These are phyloP conservation scores for Ataeniobius toweri DNA, from an alignment of 2,797 vertebrate genomes.

Conservation along the genomic window DNA sequence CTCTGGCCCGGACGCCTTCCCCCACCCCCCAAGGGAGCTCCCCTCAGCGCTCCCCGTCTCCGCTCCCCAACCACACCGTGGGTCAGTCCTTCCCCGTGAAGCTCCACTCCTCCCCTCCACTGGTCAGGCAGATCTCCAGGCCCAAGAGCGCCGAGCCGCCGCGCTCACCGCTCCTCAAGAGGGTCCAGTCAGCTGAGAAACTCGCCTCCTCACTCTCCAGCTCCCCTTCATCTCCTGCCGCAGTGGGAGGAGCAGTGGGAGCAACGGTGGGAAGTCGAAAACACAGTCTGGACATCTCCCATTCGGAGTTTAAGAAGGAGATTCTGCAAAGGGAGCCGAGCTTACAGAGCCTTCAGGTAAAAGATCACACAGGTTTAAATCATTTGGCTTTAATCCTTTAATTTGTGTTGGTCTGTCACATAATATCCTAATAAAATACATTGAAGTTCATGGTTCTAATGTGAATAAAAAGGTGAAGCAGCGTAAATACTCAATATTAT, in stretches of 20 bases:
- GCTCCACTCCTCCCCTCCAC: constrained; percentile 91
- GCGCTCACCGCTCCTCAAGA: constrained; percentile 92
- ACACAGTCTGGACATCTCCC: constrained; percentile 91
- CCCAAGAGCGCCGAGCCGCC: constrained; percentile 94
- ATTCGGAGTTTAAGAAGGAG: constrained; percentile 94
- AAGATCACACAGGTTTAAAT: not conserved
- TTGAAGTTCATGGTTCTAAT: too few species aligned
- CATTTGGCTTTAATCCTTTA: too few species aligned
- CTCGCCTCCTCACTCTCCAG: constrained; percentile 84
- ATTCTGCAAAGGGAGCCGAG: constrained; percentile 89
- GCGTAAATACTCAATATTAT: too few species aligned
- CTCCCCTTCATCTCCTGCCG: constrained; percentile 70
- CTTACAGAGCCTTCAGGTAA: constrained; percentile 86
- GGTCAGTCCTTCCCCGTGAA: constrained; percentile 90
- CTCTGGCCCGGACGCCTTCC: constrained; percentile 93
- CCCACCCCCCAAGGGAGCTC: constrained; percentile 93
- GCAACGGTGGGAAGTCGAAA: constrained; percentile 78
- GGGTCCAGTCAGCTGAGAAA: constrained; percentile 95
- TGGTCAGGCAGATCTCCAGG: constrained; percentile 90
- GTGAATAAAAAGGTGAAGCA: too few species aligned
- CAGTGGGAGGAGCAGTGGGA: constrained; percentile 55
- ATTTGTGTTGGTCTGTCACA: too few species aligned
- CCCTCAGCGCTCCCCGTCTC: constrained; percentile 92
- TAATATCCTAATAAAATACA: too few species aligned
- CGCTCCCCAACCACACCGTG: constrained; percentile 82